Evolutionary conservation across 2,113 vertebrate species (phyloP).

Genomic region (Herpailurus yagouaroundi): DNA sequence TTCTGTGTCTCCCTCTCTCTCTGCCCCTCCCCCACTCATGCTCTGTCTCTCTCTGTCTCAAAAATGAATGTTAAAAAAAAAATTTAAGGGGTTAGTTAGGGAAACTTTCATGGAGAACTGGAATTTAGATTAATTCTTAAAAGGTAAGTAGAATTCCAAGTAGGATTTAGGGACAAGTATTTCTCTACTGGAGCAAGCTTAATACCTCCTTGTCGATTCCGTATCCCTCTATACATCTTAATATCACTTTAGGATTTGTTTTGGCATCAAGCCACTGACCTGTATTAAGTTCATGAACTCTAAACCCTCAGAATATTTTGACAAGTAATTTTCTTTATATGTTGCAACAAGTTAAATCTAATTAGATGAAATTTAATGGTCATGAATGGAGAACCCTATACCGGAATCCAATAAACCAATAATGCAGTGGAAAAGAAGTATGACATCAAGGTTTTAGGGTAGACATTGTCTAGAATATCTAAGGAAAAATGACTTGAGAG

Average conservation of each 20-base stretch:
- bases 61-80: too few species aligned
- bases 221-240: background rate
- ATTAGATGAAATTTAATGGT: background rate
- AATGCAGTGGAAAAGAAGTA: background rate
- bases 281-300: background rate
- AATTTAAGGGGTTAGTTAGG: background rate
- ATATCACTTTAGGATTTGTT: background rate
- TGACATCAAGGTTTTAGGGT: background rate
- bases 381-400: background rate
- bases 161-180: background rate
- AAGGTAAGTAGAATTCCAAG: conserved; percentile 3
- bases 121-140: background rate
- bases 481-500: background rate
- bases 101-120: background rate
- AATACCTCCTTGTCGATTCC: background rate
- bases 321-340: background rate
- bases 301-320: background rate
- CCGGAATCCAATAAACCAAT: background rate
- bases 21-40: too few species aligned
- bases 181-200: background rate
- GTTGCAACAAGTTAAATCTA: background rate
- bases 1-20: too few species aligned
- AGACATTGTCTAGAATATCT: background rate
- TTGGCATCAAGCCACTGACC: background rate
- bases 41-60: too few species aligned